phyloP scores from a whole-genome alignment of 2,797 vertebrate genomes.

The Lacerta agilis region DNA sequence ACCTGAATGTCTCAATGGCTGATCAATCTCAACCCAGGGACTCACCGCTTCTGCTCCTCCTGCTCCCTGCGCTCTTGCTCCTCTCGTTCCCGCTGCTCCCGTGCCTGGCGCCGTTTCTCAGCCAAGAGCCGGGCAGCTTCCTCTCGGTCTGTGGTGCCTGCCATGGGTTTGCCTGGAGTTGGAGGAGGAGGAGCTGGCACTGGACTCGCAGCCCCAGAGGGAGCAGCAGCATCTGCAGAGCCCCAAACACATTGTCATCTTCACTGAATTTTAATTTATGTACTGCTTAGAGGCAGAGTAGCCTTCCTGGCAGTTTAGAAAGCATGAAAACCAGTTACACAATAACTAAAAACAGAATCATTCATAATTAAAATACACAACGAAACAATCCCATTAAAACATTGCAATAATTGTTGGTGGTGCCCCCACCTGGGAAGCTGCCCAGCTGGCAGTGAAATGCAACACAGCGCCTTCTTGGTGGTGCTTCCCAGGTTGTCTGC shows the following conservation, averaged over 20 bases:
- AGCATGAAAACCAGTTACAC: too few relatives aligned
- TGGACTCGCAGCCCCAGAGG: constrained; percentile 30
- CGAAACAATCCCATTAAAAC: too few relatives aligned
- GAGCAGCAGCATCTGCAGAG: constrained; percentile 49
- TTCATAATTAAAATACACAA: too few relatives aligned
- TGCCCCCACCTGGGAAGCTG: too few relatives aligned
- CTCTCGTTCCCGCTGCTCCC: constrained; percentile 92
- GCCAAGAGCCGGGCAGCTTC: constrained; percentile 91
- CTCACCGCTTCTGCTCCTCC: constrained; percentile 90
- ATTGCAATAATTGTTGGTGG: too few relatives aligned
- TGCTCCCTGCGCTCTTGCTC: constrained; percentile 88
- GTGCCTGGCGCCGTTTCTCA: constrained; percentile 90
- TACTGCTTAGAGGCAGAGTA: too few relatives aligned
- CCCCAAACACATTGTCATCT: not conserved
- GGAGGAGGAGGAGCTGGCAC: constrained; percentile 70
- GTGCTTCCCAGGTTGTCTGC: too few relatives aligned
- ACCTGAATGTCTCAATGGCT: accelerated
- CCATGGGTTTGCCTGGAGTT: constrained; percentile 85
- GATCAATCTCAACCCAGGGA: not conserved
- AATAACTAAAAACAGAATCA: too few relatives aligned
- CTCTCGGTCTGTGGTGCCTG: constrained; percentile 90
- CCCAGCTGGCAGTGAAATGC: too few relatives aligned
- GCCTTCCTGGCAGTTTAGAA: too few relatives aligned
- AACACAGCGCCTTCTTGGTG: too few relatives aligned
- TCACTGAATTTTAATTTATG: too few relatives aligned